These are phyloP conservation scores for Spizella passerina DNA, from an alignment of 2,797 vertebrate genomes.

Conservation along the genomic window DNA sequence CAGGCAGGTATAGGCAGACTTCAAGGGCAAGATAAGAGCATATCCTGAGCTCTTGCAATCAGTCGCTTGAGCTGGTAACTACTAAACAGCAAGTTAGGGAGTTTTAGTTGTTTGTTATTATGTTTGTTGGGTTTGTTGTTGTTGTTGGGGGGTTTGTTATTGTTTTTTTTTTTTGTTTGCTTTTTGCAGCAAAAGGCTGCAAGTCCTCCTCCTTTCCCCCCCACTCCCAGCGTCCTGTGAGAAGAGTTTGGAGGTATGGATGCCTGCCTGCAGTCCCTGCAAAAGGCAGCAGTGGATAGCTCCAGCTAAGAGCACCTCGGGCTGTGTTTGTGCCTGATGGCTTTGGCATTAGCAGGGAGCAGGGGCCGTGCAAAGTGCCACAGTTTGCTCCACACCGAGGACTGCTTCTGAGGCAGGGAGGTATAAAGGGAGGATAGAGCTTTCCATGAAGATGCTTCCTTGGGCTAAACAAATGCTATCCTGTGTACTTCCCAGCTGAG, in stretches of 20 bases:
- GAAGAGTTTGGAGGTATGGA: neutral
- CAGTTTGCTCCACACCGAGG: neutral
- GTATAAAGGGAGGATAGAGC: neutral
- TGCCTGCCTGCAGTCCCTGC: neutral
- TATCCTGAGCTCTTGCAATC: neutral
- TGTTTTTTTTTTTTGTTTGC: neutral
- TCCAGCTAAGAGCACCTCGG: neutral
- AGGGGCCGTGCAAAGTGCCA: neutral
- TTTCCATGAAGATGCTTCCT: neutral
- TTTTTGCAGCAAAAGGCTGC: neutral
- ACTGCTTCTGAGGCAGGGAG: neutral
- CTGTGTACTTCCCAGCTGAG: slow-evolving; percentile 15
- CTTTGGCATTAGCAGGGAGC: neutral
- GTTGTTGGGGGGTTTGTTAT: neutral
- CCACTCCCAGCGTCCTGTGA: neutral
- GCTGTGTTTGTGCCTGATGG: neutral
- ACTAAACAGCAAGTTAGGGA: neutral
- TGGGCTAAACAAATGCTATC: slow-evolving; percentile 5
- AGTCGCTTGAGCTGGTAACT: neutral
- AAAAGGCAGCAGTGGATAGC: neutral
- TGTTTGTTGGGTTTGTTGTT: neutral
- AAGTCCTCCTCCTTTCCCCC: neutral
- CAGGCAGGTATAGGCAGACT: neutral
- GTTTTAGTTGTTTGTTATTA: neutral
- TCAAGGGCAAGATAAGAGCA: neutral